phyloP scores from a whole-genome alignment of 2,113 vertebrate species.

The Talpa occidentalis region DNA sequence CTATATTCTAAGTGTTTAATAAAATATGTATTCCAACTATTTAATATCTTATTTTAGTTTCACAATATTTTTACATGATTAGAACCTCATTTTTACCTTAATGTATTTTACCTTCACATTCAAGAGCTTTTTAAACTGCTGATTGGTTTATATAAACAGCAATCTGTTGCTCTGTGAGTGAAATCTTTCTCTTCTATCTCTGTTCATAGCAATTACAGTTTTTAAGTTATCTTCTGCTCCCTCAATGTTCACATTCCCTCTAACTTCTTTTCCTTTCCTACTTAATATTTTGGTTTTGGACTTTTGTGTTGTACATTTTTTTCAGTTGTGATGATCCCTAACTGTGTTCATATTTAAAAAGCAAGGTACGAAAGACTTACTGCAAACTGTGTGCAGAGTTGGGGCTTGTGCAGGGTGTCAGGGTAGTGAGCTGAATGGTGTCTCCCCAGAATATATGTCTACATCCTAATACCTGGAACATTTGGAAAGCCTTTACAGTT shows the following conservation, averaged over 20 bases:
- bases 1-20: neutral
- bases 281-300: neutral
- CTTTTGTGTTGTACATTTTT: neutral
- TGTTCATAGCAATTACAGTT: neutral
- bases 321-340: neutral
- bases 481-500: neutral
- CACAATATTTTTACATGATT: constrained; percentile 25
- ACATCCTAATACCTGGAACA: neutral
- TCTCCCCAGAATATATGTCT: neutral
- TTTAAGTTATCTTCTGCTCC: constrained; percentile 3
- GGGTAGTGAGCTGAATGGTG: neutral
- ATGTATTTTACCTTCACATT: neutral
- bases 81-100: constrained; percentile 24
- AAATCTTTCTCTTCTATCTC: neutral
- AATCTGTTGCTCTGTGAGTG: neutral
- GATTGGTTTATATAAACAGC: neutral
- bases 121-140: neutral
- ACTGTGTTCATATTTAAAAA: neutral
- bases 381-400: neutral
- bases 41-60: constrained; percentile 1
- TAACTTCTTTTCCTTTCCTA: neutral
- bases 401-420: neutral
- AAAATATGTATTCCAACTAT: neutral
- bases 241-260: neutral
- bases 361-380: neutral